Base-by-base conservation (phyloP, 2,888 invertebrate genomes). In the Archaeoteleia sp. region DNA sequence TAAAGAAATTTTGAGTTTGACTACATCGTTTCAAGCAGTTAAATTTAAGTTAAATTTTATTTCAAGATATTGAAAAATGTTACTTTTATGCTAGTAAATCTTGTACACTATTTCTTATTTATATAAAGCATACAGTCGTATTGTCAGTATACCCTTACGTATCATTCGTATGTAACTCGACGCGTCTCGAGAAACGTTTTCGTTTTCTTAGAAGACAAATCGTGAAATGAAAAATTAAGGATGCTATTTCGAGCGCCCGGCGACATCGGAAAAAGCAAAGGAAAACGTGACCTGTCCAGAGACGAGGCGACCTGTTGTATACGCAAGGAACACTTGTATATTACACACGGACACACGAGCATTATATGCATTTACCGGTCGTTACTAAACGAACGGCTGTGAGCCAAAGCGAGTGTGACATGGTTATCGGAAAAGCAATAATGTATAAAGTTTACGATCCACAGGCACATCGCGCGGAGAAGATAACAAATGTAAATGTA, bases 371-470 rank as follows among this genome's bases (percentile, higher is more conserved):
- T 58, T 66, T 67, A 48, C 51, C 48, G 57, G 60, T 70, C 70
- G 67, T 70, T 67, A 67, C 70, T 30, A 73, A 76, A 72, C 74
- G 71, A 74, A 77, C 76, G 78, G 74, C 72, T 73, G 74, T 75
- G 75, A 74, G 70, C 71, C 68, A 67, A 70, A 74, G 71, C 71
- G 65, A 76, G 74, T 77, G 77, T 74, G 78, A 82, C 78, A 76
- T 76, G 77, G 78, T 76, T 82, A 81, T 82, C 79, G 82, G 82
- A 78, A 80, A 84, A 84, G 83, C 84, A 84, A 84, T 84, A 84
- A 83, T 83, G 83, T 83, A 83, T 78, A 78, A 80, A 84, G 79
- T 82, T 82, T 82, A 81, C 74, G 82, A 80, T 77, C 75, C 77
- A 72, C 74, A 70, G 72, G 73, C 78, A 76, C 72, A 73, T 75